These are phyloP conservation scores for Penaeus indicus DNA, from an alignment of 1,140 invertebrate genomes.

Conservation along the genomic window DNA sequence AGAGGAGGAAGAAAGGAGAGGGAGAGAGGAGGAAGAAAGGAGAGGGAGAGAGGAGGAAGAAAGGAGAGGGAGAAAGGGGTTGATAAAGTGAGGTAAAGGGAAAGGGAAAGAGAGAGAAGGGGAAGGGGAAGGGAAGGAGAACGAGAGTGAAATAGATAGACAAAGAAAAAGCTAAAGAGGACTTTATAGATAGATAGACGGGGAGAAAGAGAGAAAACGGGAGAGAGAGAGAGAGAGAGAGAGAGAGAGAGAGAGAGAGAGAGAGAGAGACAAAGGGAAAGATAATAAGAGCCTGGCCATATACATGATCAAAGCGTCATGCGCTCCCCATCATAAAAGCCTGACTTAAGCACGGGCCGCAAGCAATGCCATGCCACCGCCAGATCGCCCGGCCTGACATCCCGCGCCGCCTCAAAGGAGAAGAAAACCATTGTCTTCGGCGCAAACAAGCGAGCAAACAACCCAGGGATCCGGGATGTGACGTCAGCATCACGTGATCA, in stretches of 20 bases:
- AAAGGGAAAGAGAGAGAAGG: conserved; percentile 18
- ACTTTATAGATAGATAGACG: too few relatives aligned
- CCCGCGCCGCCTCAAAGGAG: too few relatives aligned
- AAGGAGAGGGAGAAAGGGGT: not conserved
- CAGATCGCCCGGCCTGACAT: too few relatives aligned
- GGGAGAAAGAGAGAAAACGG: not conserved
- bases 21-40: not conserved
- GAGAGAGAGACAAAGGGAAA: conserved; percentile 4
- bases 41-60: not conserved
- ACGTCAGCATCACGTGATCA: too few relatives aligned
- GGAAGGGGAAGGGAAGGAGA: conserved; percentile 38
- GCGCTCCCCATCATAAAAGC: too few relatives aligned
- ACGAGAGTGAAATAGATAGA: not conserved
- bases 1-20: not conserved
- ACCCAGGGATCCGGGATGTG: too few relatives aligned
- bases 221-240: conserved; percentile 7
- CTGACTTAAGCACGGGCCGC: too few relatives aligned
- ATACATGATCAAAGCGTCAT: too few relatives aligned
- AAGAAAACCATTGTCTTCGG: too few relatives aligned
- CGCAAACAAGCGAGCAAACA: too few relatives aligned
- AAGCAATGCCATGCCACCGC: too few relatives aligned
- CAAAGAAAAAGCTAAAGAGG: not conserved
- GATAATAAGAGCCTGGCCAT: too few relatives aligned
- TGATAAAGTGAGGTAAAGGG: not conserved
- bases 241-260: not conserved